phyloP scores from a whole-genome alignment of 1,140 invertebrate genomes.

The Euschistus heros region DNA sequence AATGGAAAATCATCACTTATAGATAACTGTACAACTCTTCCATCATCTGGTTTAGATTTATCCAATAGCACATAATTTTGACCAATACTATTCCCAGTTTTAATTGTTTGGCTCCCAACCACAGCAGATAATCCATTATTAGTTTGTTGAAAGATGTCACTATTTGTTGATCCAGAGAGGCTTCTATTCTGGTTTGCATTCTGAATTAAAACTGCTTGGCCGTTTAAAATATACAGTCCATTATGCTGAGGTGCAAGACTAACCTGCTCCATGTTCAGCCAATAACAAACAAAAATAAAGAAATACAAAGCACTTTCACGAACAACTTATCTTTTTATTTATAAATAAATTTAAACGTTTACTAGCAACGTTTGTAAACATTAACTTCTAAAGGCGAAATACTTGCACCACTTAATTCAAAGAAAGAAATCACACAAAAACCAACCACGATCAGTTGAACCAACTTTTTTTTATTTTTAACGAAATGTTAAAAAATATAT shows the following conservation, averaged over 20 bases:
- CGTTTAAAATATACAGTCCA: neutral
- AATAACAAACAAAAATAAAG: too few species aligned
- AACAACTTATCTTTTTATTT: too few species aligned
- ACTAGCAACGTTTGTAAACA: too few species aligned
- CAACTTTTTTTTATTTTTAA: too few species aligned
- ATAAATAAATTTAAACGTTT: too few species aligned
- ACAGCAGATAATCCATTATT: neutral
- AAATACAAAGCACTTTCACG: too few species aligned
- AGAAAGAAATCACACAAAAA: too few species aligned
- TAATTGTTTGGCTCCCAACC: neutral
- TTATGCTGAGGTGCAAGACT: neutral
- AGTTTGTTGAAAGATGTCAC: neutral
- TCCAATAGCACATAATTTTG: neutral
- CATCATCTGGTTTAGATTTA: neutral
- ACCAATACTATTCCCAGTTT: neutral
- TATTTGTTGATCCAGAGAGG: neutral
- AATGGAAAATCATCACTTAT: constrained; percentile 5
- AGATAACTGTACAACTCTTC: neutral
- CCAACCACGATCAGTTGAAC: too few species aligned
- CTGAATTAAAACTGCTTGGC: neutral
- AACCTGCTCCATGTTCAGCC: constrained; percentile 3
- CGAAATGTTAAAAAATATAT: too few species aligned
- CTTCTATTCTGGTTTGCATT: neutral
- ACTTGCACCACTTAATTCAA: too few species aligned
- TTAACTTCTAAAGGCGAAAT: too few species aligned